Evolutionary conservation across 2,113 vertebrate genomes (phyloP).

Genomic region (Oostethus manadensis): DNA sequence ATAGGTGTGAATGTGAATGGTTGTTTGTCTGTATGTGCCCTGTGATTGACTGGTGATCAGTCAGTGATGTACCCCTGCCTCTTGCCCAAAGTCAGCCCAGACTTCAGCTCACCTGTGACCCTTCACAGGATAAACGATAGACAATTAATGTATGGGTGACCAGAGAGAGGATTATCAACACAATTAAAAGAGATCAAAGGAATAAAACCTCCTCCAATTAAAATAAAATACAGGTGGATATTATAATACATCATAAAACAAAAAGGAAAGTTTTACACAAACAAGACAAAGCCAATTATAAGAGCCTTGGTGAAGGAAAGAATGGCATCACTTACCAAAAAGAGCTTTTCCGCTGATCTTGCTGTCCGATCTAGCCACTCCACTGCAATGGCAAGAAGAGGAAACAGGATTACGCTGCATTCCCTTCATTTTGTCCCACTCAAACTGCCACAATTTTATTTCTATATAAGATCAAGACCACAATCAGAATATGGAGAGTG

Average conservation of each 20-base stretch:
- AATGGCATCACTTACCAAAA: slow-evolving; percentile 62
- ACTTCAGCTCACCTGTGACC: too few species aligned
- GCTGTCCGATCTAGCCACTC: slow-evolving; percentile 75
- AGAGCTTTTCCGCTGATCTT: slow-evolving; percentile 78
- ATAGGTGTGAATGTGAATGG: too few species aligned
- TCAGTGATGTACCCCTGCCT: too few species aligned
- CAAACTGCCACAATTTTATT: slow-evolving; percentile 18
- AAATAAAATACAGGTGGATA: not conserved
- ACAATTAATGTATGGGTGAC: too few species aligned
- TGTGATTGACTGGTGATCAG: too few species aligned
- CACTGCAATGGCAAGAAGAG: slow-evolving; percentile 68
- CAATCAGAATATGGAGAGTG: slow-evolving; percentile 3
- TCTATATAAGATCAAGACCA: slow-evolving; percentile 14
- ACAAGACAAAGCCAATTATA: too few species aligned
- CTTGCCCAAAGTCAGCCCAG: too few species aligned
- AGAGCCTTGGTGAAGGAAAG: not conserved
- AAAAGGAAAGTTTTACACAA: not conserved
- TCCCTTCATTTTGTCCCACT: slow-evolving; percentile 63
- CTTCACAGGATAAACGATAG: too few species aligned
- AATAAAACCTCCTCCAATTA: not conserved
- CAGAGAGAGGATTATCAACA: not conserved
- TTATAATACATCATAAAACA: too few species aligned
- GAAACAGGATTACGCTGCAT: slow-evolving; percentile 53
- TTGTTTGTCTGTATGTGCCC: too few species aligned
- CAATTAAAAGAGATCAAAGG: too few species aligned